Evolutionary conservation across 1,140 invertebrate genomes (phyloP).

Genomic region (Drosophila jambulina): DNA sequence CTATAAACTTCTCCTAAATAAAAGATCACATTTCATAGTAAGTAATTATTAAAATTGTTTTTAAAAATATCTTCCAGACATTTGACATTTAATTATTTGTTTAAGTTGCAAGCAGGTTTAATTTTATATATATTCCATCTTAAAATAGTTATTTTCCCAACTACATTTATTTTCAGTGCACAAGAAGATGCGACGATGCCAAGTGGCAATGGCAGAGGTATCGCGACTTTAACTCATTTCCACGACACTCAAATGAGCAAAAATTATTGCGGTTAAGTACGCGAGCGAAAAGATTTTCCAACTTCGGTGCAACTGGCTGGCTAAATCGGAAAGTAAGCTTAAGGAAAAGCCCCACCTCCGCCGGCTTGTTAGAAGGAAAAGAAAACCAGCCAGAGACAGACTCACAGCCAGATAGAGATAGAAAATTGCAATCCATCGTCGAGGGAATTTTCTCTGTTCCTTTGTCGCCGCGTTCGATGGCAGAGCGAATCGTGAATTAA

Average conservation of each 20-base stretch:
- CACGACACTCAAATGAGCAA: conserved; percentile 83
- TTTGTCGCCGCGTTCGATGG: conserved; percentile 52
- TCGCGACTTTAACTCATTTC: conserved; percentile 78
- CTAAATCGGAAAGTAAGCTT: conserved; percentile 78
- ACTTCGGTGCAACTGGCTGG: conserved; percentile 21
- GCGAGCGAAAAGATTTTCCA: conserved; percentile 73
- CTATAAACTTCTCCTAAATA: background rate
- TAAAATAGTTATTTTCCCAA: too few relatives aligned
- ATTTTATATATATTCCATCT: background rate
- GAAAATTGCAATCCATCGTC: conserved; percentile 61
- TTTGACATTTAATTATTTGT: background rate
- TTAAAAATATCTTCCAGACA: background rate
- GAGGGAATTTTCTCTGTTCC: conserved; percentile 51
- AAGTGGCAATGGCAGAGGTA: conserved; percentile 57
- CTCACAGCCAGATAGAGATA: conserved; percentile 16
- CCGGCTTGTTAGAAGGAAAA: conserved; percentile 49
- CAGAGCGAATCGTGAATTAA: conserved; percentile 76
- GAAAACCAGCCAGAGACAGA: conserved; percentile 12
- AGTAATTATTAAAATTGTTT: background rate
- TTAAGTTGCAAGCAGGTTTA: background rate
- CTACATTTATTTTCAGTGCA: conserved; percentile 3
- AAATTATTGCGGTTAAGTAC: conserved; percentile 84
- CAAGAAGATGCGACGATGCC: conserved; percentile 45
- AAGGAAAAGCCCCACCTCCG: conserved; percentile 51
- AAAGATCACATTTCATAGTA: background rate